Percentiles rank a stretch among this genome's conserved stretches.
phyloP scores from a whole-genome alignment of 1,140 invertebrate genomes.

The Meloidogyne hapla region DNA sequence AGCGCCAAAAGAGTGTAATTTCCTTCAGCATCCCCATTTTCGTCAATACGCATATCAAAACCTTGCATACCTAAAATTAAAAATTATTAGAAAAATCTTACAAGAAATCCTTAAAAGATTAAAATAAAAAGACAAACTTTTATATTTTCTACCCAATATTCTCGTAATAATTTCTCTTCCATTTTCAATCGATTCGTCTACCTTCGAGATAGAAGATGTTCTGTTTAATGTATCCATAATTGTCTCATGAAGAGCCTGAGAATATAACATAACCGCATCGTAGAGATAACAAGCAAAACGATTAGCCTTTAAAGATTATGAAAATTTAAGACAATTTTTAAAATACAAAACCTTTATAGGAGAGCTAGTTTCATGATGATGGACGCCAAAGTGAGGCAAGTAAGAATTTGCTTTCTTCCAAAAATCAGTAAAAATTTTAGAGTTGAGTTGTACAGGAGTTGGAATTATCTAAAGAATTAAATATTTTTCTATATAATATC shows the following conservation, averaged over 20 bases:
- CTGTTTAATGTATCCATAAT: slow-evolving; percentile 72
- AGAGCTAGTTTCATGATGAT: slow-evolving; percentile 31
- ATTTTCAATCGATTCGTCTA: slow-evolving; percentile 68
- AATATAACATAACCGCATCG: slow-evolving; percentile 89
- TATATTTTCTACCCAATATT: slow-evolving; percentile 73
- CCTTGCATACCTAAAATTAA: slow-evolving; percentile 81
- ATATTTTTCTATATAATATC: not conserved
- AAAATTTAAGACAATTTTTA: not conserved
- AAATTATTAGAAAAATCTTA: too few species aligned
- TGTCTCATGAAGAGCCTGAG: slow-evolving; percentile 77
- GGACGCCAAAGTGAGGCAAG: slow-evolving; percentile 52
- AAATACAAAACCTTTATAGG: slow-evolving; percentile 66
- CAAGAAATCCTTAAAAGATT: not conserved
- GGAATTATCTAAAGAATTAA: slow-evolving; percentile 51
- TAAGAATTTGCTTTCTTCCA: slow-evolving; percentile 54
- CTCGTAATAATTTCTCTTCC: slow-evolving; percentile 73
- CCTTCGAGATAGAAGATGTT: slow-evolving; percentile 57
- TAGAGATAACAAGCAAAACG: slow-evolving; percentile 93
- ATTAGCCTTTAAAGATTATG: too few species aligned
- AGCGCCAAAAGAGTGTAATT: slow-evolving; percentile 89
- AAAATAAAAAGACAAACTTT: slow-evolving; percentile 66
- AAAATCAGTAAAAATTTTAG: slow-evolving; percentile 48
- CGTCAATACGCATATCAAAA: slow-evolving; percentile 82
- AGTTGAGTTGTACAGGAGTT: slow-evolving; percentile 55
- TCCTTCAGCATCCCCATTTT: slow-evolving; percentile 89